phyloP scores from a whole-genome alignment of 2,888 invertebrate species.

The Thera britannica region DNA sequence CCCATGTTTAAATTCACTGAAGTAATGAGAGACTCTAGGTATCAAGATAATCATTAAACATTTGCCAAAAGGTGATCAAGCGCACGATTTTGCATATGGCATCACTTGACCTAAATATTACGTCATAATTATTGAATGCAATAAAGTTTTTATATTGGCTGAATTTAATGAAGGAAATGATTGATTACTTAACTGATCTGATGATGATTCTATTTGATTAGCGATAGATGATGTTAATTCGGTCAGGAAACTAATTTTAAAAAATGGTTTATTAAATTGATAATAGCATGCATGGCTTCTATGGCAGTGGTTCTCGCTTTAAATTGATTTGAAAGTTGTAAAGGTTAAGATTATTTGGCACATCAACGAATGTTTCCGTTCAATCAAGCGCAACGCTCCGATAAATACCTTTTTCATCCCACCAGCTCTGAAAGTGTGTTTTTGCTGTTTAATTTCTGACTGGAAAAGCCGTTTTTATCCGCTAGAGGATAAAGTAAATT shows the following conservation, averaged over 20 bases:
- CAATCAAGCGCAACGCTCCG: too few species aligned
- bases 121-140: slow-evolving; percentile 32
- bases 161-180: slow-evolving; percentile 31
- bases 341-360: too few species aligned
- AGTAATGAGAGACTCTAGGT: slow-evolving; percentile 12
- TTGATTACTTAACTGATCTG: slow-evolving; percentile 20
- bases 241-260: slow-evolving; percentile 13
- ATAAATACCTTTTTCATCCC: too few species aligned
- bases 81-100: slow-evolving; percentile 40
- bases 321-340: slow-evolving; percentile 17
- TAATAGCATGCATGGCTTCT: background rate
- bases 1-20: background rate
- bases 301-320: background rate
- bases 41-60: slow-evolving; percentile 31
- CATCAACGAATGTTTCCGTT: too few species aligned
- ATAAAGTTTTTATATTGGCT: slow-evolving; percentile 19
- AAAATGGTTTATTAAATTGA: background rate
- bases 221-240: slow-evolving; percentile 27
- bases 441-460: too few species aligned
- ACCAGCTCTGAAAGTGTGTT: too few species aligned
- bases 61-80: slow-evolving; percentile 33
- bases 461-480: too few species aligned
- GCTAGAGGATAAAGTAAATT: too few species aligned
- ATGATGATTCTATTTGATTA: slow-evolving; percentile 22
- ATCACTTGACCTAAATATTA: slow-evolving; percentile 38